Conservation (phyloP, 2,888 invertebrate genomes). For the Horisme vitalbata region DNA sequence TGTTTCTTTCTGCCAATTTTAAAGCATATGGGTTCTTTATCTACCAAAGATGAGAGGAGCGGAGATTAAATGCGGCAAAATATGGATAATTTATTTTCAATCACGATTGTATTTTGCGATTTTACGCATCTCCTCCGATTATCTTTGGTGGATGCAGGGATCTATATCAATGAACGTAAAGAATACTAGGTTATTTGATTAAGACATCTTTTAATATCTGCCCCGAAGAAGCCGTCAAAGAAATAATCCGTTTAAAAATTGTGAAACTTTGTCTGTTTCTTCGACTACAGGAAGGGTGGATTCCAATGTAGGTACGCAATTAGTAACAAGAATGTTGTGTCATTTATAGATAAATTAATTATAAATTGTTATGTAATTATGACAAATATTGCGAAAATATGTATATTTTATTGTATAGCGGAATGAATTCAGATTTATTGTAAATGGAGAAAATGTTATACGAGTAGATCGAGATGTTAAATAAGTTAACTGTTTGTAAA, state of each 20-base stretch:
- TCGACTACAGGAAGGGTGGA: slow-evolving; percentile 31
- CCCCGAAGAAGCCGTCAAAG: slow-evolving; percentile 1
- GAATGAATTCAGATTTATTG: slow-evolving; percentile 78
- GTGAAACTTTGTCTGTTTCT: not conserved
- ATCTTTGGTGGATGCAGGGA: too few relatives aligned
- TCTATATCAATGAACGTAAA: too few relatives aligned
- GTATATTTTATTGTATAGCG: slow-evolving; percentile 81
- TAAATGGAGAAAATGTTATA: slow-evolving; percentile 80
- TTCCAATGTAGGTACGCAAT: slow-evolving; percentile 59
- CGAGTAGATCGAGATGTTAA: slow-evolving; percentile 76
- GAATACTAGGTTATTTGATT: too few relatives aligned
- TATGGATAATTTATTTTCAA: too few relatives aligned
- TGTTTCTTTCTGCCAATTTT: slow-evolving; percentile 18
- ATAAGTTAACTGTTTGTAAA: slow-evolving; percentile 83
- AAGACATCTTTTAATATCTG: too few relatives aligned
- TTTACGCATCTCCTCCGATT: too few relatives aligned
- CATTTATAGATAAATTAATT: slow-evolving; percentile 70
- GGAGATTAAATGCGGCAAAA: too few relatives aligned
- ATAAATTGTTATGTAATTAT: slow-evolving; percentile 67
- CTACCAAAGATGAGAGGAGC: too few relatives aligned
- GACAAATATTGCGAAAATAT: slow-evolving; percentile 75
- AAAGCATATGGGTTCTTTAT: too few relatives aligned
- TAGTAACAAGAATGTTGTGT: slow-evolving; percentile 74
- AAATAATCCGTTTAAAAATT: not conserved
- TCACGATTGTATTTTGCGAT: too few relatives aligned